These are phyloP conservation scores for Passer montanus DNA, from an alignment of 2,113 vertebrate genomes.

Conservation along the genomic window DNA sequence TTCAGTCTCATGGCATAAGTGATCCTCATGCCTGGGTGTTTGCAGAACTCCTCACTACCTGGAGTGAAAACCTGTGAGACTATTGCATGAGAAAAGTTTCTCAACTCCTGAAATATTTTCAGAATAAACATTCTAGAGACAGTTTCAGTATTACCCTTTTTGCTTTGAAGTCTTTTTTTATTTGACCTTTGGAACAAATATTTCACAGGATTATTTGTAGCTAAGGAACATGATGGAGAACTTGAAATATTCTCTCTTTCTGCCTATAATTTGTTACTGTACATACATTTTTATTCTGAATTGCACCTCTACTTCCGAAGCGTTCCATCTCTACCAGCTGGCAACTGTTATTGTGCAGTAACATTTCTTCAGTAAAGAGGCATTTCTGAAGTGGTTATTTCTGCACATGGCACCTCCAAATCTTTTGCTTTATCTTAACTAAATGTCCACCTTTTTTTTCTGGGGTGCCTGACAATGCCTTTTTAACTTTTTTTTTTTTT, in stretches of 20 bases:
- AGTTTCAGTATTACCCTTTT: background rate
- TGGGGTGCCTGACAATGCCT: background rate
- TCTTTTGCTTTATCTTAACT: background rate
- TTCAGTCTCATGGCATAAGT: background rate
- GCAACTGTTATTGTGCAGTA: background rate
- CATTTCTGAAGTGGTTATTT: background rate
- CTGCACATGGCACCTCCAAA: background rate
- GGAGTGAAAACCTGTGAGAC: background rate
- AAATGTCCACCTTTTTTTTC: background rate
- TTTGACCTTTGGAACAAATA: constrained; percentile 39
- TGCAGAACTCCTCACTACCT: background rate
- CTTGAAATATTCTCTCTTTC: background rate
- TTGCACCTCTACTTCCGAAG: background rate
- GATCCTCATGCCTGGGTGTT: background rate
- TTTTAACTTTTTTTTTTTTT: background rate
- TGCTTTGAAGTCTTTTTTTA: background rate
- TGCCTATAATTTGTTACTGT: background rate
- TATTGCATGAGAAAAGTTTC: background rate
- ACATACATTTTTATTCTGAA: background rate
- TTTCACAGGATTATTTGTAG: constrained; percentile 47
- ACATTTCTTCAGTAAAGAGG: background rate
- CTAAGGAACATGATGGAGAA: constrained; percentile 8
- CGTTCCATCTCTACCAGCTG: background rate
- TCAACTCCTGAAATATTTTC: background rate
- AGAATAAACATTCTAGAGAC: background rate